Evolutionary conservation across 2,888 invertebrate species (phyloP).

Genomic region (Pyrrhia umbra): DNA sequence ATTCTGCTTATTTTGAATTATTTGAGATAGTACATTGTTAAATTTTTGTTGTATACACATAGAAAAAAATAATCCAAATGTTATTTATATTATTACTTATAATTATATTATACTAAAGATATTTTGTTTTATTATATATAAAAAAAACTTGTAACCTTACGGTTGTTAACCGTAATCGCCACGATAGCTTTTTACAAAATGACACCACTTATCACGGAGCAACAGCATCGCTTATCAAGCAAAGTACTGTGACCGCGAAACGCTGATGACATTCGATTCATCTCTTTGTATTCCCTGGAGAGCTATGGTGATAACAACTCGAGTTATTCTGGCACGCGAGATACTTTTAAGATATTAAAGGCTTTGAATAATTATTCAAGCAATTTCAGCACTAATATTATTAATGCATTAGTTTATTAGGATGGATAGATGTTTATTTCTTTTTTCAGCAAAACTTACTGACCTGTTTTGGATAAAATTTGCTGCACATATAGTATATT

Average conservation of each 20-base stretch:
- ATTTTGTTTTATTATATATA: no score
- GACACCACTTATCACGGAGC: conserved; percentile 21
- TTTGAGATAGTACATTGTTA: no score
- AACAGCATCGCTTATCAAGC: conserved; percentile 28
- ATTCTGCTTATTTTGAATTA: no score
- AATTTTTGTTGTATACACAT: no score
- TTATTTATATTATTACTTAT: no score
- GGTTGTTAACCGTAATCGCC: conserved; percentile 9
- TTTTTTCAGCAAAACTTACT: no score
- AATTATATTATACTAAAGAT: no score
- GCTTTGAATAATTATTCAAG: background rate
- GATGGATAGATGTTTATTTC: no score
- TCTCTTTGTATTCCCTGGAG: conserved; percentile 15
- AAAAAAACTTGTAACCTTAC: no score
- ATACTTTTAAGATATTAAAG: background rate
- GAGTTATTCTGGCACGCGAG: background rate
- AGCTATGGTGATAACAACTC: conserved; percentile 7
- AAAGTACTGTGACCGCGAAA: conserved; percentile 28
- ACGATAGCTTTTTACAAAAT: conserved; percentile 25
- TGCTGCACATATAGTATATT: no score
- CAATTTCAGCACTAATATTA: background rate
- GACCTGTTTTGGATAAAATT: background rate
- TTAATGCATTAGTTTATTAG: no score
- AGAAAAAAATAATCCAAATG: no score
- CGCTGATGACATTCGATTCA: conserved; percentile 37